Conservation (phyloP, 2,113 vertebrate species). For the Anhinga rufa region DNA sequence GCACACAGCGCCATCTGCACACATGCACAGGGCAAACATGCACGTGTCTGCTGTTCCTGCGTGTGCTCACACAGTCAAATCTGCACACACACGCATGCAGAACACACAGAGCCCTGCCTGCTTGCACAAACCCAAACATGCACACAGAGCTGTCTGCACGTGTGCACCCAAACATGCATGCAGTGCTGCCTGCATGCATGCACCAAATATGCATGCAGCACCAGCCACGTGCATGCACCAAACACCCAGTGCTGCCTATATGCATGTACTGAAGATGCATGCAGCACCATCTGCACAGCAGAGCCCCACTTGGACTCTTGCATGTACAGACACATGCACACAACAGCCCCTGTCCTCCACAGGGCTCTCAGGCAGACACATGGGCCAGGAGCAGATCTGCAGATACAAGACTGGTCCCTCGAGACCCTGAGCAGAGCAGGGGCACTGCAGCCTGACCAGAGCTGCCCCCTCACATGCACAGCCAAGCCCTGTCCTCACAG, state of each 20-base stretch:
- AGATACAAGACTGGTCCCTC: background rate
- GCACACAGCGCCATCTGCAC: background rate
- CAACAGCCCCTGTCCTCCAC: background rate
- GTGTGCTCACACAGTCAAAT: background rate
- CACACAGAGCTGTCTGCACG: background rate
- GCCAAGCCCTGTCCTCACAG: background rate
- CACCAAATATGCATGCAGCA: background rate
- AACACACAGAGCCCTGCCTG: background rate
- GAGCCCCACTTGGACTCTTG: accelerated
- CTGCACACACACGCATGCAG: accelerated
- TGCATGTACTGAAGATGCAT: too few relatives aligned
- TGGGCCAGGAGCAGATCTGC: background rate
- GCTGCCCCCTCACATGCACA: background rate
- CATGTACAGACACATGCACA: accelerated
- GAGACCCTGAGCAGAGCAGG: background rate
- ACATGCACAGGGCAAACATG: accelerated
- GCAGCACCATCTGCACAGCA: accelerated
- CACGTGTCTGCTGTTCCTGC: accelerated
- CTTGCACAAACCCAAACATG: background rate
- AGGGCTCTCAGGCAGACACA: background rate
- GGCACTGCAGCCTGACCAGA: background rate
- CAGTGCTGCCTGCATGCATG: too few relatives aligned
- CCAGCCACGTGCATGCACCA: accelerated
- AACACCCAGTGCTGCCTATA: background rate
- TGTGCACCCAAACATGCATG: background rate